phyloP scores from a whole-genome alignment of 2,888 invertebrate genomes.

The Lochmaea crataegi region DNA sequence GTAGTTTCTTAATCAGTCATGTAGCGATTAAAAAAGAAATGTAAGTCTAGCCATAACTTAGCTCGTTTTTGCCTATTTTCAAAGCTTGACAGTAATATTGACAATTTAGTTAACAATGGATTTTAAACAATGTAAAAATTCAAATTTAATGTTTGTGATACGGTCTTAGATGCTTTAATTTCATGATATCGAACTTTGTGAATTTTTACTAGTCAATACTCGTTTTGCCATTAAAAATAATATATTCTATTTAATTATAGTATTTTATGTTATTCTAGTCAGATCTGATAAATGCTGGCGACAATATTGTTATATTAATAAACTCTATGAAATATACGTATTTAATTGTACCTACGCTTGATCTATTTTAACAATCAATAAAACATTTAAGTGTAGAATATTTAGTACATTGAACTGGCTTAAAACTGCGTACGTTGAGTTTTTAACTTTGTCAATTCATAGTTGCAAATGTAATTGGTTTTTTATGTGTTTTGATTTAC shows the following conservation, averaged over 20 bases:
- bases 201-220: conserved; percentile 26
- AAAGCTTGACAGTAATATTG: background rate
- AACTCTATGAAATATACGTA: background rate
- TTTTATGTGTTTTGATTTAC: too few relatives aligned
- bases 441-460: too few relatives aligned
- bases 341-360: background rate
- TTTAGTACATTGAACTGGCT: too few relatives aligned
- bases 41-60: too few relatives aligned
- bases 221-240: conserved; percentile 1
- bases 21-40: too few relatives aligned
- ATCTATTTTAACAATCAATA: too few relatives aligned
- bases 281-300: conserved; percentile 14
- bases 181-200: conserved; percentile 5
- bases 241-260: background rate
- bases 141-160: background rate
- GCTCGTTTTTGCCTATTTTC: too few relatives aligned
- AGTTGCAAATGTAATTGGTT: too few relatives aligned
- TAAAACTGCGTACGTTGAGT: too few relatives aligned
- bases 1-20: too few relatives aligned
- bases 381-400: too few relatives aligned
- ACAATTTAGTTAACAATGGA: background rate
- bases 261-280: conserved; percentile 22
- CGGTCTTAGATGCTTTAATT: background rate
- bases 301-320: conserved; percentile 4
- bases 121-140: background rate